A percentile compares a stretch with the other conserved stretches of the same genome.
Evolutionary conservation across 2,888 invertebrate genomes (phyloP).

Genomic region (Temnothorax rugatulus): DNA sequence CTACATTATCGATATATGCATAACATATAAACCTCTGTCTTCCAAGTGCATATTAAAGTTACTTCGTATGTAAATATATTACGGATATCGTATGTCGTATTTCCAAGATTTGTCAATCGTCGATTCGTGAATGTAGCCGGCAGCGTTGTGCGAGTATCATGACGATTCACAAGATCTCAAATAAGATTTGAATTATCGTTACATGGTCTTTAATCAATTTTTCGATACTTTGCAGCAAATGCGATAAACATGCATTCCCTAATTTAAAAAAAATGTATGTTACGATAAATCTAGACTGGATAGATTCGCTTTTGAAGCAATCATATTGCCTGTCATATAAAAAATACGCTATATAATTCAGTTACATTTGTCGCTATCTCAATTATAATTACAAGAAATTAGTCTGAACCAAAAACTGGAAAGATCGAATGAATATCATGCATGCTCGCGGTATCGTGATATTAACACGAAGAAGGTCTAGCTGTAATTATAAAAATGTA

Average conservation of each 20-base stretch:
- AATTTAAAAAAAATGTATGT: neutral
- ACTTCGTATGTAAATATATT: constrained; percentile 75
- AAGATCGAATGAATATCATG: constrained; percentile 19
- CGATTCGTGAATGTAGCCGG: constrained; percentile 36
- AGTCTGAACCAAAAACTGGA: neutral
- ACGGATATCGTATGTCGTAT: constrained; percentile 65
- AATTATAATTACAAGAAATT: neutral
- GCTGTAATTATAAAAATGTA: constrained; percentile 75
- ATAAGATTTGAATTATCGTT: neutral
- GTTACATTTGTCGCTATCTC: neutral
- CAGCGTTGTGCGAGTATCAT: constrained; percentile 26
- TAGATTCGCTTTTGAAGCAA: constrained; percentile 1
- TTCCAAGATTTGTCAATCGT: constrained; percentile 61
- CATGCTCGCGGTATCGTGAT: constrained; percentile 40
- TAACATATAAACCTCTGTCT: constrained; percentile 85
- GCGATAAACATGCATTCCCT: neutral
- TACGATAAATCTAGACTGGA: neutral
- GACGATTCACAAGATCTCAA: constrained; percentile 39
- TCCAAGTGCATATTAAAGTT: constrained; percentile 84
- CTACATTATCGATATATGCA: constrained; percentile 75
- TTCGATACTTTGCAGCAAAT: neutral
- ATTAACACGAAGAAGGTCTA: constrained; percentile 59
- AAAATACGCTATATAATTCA: neutral
- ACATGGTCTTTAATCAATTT: neutral
- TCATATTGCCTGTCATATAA: neutral